Evolutionary conservation across 2,113 vertebrate species (phyloP), one percentile per base, ranked within the genome.

Genomic region (Xenopus borealis): DNA sequence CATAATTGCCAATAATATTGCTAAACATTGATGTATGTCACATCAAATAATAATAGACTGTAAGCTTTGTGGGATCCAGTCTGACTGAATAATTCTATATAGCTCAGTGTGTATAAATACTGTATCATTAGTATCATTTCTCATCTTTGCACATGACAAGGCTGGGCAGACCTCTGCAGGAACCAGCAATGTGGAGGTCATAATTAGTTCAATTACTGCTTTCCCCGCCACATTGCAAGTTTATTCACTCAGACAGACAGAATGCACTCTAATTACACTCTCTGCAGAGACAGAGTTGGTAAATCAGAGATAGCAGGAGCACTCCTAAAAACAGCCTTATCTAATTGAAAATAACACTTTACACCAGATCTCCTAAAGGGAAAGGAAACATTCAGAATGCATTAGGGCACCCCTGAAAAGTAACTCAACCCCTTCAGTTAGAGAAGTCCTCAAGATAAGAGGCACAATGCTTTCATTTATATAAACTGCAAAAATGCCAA

Each of bases 181-280:
- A 76, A 45, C 73, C 66, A 63, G 64, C 72, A 67, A 61, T 50
- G 72, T 75, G 53, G 66, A 61, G 72, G 64, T 64, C 30, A 76
- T 53, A 63, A 76, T 76, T 76, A 76, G 73, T 76, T 76, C 73
- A 76, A 69, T 76, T 76, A 76, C 73, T 20, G 45, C 20, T 68
- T 59, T 62, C 72, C 72, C 72, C 46, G n/a, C 72, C 73, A 76
- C 73, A 62, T 1, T n/a, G 23, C 73, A 63, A 69, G 58, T 76
- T 69, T 69, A 69, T 69, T 68, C 66, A 63, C 27, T 47, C 58
- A 55, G 66, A 76, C 66, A 57, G 10, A 69, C 16, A 53, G 27
- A 59, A 69, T 18, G 4, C 19, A 10, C 27, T 55, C 57, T 63
- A 69, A 69, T 63, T 44, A 52, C 44, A 50, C 18, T 52, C 58